Evolutionary conservation across 2,888 invertebrate genomes (phyloP).

Genomic region (Diloba caeruleocephala): DNA sequence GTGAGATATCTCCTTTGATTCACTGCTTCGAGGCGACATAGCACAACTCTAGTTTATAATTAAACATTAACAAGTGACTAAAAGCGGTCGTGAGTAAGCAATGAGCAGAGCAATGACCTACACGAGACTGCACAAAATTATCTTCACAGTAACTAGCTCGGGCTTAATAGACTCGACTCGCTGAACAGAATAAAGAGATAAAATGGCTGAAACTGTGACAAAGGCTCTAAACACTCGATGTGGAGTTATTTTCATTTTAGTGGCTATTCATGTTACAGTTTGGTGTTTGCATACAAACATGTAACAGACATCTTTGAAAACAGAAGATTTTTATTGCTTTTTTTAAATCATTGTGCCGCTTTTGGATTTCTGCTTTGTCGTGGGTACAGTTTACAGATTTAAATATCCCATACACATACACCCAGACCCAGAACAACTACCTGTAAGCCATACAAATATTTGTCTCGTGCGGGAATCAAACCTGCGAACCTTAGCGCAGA

Average conservation of each 20-base stretch:
- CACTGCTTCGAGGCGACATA: background rate
- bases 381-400: too few relatives aligned
- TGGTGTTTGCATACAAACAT: too few relatives aligned
- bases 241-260: background rate
- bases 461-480: too few relatives aligned
- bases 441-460: too few relatives aligned
- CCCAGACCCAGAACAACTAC: too few relatives aligned
- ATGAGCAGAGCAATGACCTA: constrained; percentile 35
- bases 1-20: constrained; percentile 10
- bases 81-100: constrained; percentile 13
- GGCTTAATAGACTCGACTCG: constrained; percentile 11
- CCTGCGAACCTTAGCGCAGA: too few relatives aligned
- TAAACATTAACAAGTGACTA: constrained; percentile 42
- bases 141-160: constrained; percentile 18
- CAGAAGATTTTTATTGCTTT: too few relatives aligned
- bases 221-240: background rate
- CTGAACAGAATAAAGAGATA: constrained; percentile 35
- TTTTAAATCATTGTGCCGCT: too few relatives aligned
- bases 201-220: constrained; percentile 16
- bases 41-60: constrained; percentile 36
- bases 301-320: too few relatives aligned
- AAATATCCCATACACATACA: too few relatives aligned
- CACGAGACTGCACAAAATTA: constrained; percentile 36
- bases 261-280: too few relatives aligned
- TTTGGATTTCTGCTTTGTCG: too few relatives aligned